Conservation (phyloP, 2,113 vertebrate genomes). For the Arizona elegans region DNA sequence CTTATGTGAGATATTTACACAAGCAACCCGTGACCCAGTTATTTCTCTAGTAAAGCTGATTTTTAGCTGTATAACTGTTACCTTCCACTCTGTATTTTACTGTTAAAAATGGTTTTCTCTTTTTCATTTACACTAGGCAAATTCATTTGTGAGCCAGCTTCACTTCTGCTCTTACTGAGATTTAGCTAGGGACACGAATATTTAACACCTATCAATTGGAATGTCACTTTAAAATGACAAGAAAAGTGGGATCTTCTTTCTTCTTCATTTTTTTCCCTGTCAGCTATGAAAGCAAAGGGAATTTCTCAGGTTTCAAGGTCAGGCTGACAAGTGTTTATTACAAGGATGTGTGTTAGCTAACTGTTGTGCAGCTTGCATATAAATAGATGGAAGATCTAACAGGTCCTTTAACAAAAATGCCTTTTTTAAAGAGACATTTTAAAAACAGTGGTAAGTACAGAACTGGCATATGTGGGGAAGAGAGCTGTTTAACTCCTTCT, state of each 20-base stretch:
- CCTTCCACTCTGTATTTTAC: neutral
- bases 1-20: neutral
- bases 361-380: constrained; percentile 39
- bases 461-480: neutral
- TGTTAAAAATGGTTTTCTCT: neutral
- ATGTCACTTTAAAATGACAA: constrained; percentile 57
- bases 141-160: constrained; percentile 28
- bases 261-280: constrained; percentile 49
- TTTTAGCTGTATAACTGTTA: neutral
- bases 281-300: constrained; percentile 47
- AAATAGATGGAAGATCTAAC: constrained; percentile 4
- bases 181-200: constrained; percentile 53
- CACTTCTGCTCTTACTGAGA: constrained; percentile 25
- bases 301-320: constrained; percentile 68
- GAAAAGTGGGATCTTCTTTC: constrained; percentile 36
- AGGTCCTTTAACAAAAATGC: neutral
- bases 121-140: constrained; percentile 35
- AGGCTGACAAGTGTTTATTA: constrained; percentile 45
- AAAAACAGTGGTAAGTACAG: neutral
- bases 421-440: neutral
- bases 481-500: neutral
- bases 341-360: constrained; percentile 37
- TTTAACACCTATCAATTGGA: constrained; percentile 63
- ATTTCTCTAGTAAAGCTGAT: neutral
- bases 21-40: neutral